Evolutionary conservation across 2,113 vertebrate genomes (phyloP).

Genomic region (Xiphophorus couchianus): DNA sequence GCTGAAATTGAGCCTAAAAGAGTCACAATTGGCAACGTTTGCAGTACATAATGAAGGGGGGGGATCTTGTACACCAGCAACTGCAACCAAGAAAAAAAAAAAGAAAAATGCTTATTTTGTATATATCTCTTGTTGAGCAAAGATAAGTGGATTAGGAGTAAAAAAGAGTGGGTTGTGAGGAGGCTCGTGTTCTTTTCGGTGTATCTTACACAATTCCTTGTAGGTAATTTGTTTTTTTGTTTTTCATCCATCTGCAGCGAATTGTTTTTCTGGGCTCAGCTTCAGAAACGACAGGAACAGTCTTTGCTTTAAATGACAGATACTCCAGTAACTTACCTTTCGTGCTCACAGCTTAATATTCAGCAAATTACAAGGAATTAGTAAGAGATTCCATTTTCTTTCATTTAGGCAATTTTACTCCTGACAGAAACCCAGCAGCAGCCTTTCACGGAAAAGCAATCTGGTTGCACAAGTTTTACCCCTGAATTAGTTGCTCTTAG

Average conservation of each 20-base stretch:
- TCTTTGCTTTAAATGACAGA: constrained; percentile 50
- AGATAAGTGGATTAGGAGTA: constrained; percentile 27
- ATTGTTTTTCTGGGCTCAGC: constrained; percentile 41
- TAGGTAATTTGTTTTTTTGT: constrained; percentile 47
- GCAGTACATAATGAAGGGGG: background rate
- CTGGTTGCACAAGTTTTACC: constrained; percentile 27
- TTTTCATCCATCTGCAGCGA: constrained; percentile 41
- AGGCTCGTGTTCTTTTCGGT: constrained; percentile 35
- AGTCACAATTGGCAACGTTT: constrained; percentile 34
- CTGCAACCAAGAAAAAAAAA: constrained; percentile 9
- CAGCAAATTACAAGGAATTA: constrained; percentile 36
- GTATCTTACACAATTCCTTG: constrained; percentile 49
- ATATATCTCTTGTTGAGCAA: constrained; percentile 26
- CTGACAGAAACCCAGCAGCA: constrained; percentile 11
- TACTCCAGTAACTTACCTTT: constrained; percentile 50
- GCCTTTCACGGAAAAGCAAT: constrained; percentile 44
- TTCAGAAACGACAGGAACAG: constrained; percentile 39
- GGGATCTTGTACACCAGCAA: constrained; percentile 11
- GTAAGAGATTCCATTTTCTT: constrained; percentile 14
- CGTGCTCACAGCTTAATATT: constrained; percentile 20
- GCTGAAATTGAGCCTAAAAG: constrained; percentile 25
- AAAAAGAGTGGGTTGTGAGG: constrained; percentile 41
- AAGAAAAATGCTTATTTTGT: background rate
- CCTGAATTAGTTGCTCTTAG: constrained; percentile 20
- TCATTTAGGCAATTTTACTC: constrained; percentile 11